Percentiles rank a stretch among this genome's conserved stretches.
phyloP scores from a whole-genome alignment of 2,797 vertebrate genomes.

The Ciconia nigra region DNA sequence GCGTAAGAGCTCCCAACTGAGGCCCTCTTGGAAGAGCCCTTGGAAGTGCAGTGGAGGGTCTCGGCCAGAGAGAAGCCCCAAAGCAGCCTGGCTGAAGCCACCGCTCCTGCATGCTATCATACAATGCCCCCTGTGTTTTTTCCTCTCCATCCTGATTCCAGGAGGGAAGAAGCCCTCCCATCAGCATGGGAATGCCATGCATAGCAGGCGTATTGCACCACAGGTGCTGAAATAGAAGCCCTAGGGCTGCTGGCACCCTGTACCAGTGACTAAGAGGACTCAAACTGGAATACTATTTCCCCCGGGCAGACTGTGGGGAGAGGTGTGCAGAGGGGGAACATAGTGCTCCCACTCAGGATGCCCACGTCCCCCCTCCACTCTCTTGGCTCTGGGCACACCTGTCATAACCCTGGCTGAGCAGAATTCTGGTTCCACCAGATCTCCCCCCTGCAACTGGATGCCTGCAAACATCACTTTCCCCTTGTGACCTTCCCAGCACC shows the following conservation, averaged over 20 bases:
- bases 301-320: background rate
- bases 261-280: background rate
- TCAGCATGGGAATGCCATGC: background rate
- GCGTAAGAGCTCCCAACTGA: background rate
- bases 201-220: background rate
- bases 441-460: background rate
- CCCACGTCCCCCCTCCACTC: accelerated
- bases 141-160: background rate
- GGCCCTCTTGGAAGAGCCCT: background rate
- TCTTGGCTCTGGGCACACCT: background rate
- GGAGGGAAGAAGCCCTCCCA: background rate
- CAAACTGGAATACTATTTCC: background rate
- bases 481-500: background rate
- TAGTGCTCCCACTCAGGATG: background rate
- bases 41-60: background rate
- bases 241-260: background rate
- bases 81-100: background rate
- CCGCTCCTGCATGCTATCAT: background rate
- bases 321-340: background rate
- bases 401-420: background rate
- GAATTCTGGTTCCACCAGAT: background rate
- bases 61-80: background rate
- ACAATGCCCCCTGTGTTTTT: background rate
- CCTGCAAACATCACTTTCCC: background rate
- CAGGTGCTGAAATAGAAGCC: background rate